Conservation (phyloP, 2,888 invertebrate species). For the Caenorhabditis sulstoni region DNA sequence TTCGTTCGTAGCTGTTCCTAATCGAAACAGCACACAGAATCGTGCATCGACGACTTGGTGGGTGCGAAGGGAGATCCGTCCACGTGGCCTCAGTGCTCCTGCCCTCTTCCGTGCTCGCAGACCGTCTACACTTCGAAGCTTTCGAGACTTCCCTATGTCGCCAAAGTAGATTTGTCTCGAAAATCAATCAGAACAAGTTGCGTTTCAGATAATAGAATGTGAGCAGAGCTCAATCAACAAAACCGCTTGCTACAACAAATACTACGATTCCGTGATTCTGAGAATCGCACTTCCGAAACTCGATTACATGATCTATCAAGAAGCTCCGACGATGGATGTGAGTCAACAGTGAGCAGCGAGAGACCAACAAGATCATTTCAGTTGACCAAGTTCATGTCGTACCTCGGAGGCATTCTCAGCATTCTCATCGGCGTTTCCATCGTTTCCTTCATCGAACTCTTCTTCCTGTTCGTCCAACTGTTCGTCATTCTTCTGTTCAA, state of each 20-base stretch:
- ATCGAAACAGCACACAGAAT: constrained; percentile 30
- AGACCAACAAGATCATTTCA: constrained; percentile 24
- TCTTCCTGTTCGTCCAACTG: constrained; percentile 56
- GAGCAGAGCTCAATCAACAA: constrained; percentile 19
- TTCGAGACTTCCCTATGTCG: constrained; percentile 42
- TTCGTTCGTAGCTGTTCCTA: not conserved
- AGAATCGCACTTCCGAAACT: constrained; percentile 44
- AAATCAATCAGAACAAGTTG: not conserved
- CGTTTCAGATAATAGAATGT: constrained; percentile 31
- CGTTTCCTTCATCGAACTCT: constrained; percentile 67
- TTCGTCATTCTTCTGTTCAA: constrained; percentile 46
- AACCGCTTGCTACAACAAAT: constrained; percentile 41
- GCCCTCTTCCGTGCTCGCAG: constrained; percentile 54
- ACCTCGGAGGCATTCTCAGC: constrained; percentile 67
- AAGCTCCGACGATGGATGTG: constrained; percentile 60
- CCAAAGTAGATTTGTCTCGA: constrained; percentile 8
- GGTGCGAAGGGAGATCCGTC: constrained; percentile 59
- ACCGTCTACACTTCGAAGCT: constrained; percentile 44
- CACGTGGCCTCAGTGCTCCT: constrained; percentile 57
- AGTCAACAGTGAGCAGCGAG: not conserved
- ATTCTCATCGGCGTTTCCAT: constrained; percentile 67
- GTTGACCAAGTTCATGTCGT: constrained; percentile 64
- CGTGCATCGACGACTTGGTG: constrained; percentile 55
- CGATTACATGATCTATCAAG: constrained; percentile 51
- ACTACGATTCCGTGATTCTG: constrained; percentile 51